Base-by-base conservation (phyloP, 2,797 vertebrate genomes). In the Rhabdomys pumilio region DNA sequence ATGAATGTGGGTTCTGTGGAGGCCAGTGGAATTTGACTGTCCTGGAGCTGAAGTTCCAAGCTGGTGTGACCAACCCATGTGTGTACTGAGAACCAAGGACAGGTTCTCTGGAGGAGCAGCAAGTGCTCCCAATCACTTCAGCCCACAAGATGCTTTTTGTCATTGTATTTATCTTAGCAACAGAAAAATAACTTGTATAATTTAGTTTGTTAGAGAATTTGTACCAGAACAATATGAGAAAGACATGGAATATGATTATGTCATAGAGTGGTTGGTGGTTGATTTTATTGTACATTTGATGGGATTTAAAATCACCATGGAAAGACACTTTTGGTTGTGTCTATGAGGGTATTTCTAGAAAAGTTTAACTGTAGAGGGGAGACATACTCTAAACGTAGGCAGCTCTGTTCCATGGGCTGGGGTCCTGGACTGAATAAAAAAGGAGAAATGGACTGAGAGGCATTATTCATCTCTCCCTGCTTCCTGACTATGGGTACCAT, bases 151-250 rank as follows among this genome's bases (percentile, higher is more conserved):
- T 83, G 38, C 24, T 63, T 83, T 53, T 63, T 83, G 57, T 44
- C 24, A 31, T 44, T 17, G 38, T 19, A 61, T 83, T 83, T 63
- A 47, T 83, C 38, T 31, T 15, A 44, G 57, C 24, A 63, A 19
- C 38, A 63, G 38, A 44, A 10, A 6, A 44, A 63, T n/a, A 82
- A 31, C 44, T 93, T 76, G 59, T 72, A 19, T 67, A 31, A 41
- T 81, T 92, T 92, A 20, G 69, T 79, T 87, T 94, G 31, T 96
- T 83, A 77, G 34, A 81, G 15, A 90, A 81, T 72, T 89, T 91
- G 3, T 92, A 55, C 14, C 24, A 50, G 38, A 83, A 92, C 41
- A 89, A 86, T 79, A n/a, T 3, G 44, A 53, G 85, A 92, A 67
- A 57, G 69, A 85, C 67, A 14, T 19, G 24, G 44, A 94, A 80